Evolutionary conservation across 2,113 vertebrate species (phyloP).

Genomic region (Ptilonorhynchus violaceus): DNA sequence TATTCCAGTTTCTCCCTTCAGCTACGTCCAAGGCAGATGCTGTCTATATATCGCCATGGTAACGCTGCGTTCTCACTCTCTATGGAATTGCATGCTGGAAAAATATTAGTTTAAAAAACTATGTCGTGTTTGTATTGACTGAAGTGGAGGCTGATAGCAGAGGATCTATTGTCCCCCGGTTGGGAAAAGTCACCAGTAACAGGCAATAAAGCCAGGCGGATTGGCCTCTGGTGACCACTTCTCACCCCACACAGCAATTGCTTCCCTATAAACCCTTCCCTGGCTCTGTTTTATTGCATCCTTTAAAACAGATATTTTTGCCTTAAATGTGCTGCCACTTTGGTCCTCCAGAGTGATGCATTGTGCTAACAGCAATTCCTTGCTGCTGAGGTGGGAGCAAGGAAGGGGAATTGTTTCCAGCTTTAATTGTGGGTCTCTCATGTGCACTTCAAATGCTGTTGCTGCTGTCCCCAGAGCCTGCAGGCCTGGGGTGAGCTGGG

Average conservation of each 20-base stretch:
- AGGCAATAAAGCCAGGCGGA: conserved; percentile 17
- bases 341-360: neutral
- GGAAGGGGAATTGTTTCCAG: neutral
- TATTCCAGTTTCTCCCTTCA: conserved; percentile 70
- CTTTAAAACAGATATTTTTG: conserved; percentile 49
- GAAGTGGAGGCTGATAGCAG: conserved; percentile 35
- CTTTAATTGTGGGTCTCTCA: neutral
- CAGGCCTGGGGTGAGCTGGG: neutral
- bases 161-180: conserved; percentile 60
- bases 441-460: rapidly evolving
- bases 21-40: conserved; percentile 71
- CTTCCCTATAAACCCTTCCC: conserved; percentile 44
- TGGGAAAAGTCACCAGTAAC: conserved; percentile 46
- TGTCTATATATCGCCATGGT: conserved; percentile 70
- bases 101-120: conserved; percentile 76
- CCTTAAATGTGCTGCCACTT: conserved; percentile 45
- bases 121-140: conserved; percentile 66
- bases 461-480: neutral
- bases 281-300: conserved; percentile 45
- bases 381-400: neutral
- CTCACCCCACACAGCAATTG: conserved; percentile 28
- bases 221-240: conserved; percentile 60
- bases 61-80: conserved; percentile 69
- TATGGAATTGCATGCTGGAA: conserved; percentile 67
- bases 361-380: neutral